Percentiles rank a stretch among this genome's conserved stretches.
Evolutionary conservation across 2,888 invertebrate species (phyloP).

Genomic region (Luperina testacea): DNA sequence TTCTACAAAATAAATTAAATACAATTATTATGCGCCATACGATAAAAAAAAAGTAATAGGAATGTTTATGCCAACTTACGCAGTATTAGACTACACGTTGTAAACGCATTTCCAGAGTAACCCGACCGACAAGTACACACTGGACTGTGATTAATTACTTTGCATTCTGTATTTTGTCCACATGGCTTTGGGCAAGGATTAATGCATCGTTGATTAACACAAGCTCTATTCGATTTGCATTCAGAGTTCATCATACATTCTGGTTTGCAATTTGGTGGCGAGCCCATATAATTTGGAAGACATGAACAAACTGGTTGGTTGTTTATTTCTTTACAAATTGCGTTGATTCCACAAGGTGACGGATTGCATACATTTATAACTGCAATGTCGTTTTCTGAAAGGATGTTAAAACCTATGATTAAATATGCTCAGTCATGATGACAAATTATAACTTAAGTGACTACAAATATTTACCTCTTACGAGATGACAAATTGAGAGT

Average conservation of each 20-base stretch:
- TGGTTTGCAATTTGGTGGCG: constrained; percentile 91
- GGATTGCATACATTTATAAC: constrained; percentile 92
- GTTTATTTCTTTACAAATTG: constrained; percentile 93
- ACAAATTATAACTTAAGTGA: constrained; percentile 6
- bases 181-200: constrained; percentile 93
- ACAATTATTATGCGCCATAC: constrained; percentile 11
- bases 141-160: constrained; percentile 93
- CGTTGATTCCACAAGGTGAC: constrained; percentile 93
- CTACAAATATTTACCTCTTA: constrained; percentile 78
- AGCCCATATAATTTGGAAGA: constrained; percentile 91
- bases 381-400: constrained; percentile 80
- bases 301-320: constrained; percentile 93
- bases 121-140: constrained; percentile 92
- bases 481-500: constrained; percentile 86
- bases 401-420: constrained; percentile 8
- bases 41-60: background rate
- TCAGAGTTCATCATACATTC: constrained; percentile 92
- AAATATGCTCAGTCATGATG: constrained; percentile 7
- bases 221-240: constrained; percentile 91
- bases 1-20: constrained; percentile 71
- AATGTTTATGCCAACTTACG: constrained; percentile 83
- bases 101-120: constrained; percentile 93
- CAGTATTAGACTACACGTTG: constrained; percentile 89
- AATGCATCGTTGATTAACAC: constrained; percentile 92
- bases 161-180: constrained; percentile 92